A percentile compares a stretch with the other conserved stretches of the same genome.
Evolutionary conservation across 1,140 invertebrate genomes (phyloP).

Genomic region (Parasteatoda tepidariorum): DNA sequence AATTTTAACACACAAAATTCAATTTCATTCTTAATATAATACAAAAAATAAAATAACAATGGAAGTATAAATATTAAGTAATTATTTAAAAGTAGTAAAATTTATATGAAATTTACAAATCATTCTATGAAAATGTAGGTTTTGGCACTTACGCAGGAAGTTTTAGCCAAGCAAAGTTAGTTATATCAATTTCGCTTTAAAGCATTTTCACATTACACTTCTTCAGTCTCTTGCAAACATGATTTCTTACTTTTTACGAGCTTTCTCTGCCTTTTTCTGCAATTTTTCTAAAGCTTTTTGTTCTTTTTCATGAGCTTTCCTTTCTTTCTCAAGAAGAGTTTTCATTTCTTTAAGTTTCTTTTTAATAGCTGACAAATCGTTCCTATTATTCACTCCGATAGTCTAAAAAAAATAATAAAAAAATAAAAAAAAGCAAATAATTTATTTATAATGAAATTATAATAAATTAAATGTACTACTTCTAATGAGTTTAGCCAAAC

Average conservation of each 20-base stretch:
- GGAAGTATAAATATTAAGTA: slow-evolving; percentile 6
- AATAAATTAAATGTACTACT: background rate
- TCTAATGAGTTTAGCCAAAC: background rate
- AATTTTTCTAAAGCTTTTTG: slow-evolving; percentile 81
- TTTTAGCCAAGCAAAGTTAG: slow-evolving; percentile 6
- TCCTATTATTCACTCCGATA: slow-evolving; percentile 81
- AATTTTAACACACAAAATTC: slow-evolving; percentile 12
- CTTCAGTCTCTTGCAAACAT: too few relatives aligned
- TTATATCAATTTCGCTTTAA: background rate
- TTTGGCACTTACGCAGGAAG: slow-evolving; percentile 56
- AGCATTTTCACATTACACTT: too few relatives aligned
- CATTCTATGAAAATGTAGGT: slow-evolving; percentile 4
- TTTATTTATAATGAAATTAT: background rate
- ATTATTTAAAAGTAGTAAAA: background rate
- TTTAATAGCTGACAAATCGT: slow-evolving; percentile 82
- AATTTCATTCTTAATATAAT: background rate
- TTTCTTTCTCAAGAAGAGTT: slow-evolving; percentile 78
- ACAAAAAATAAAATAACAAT: slow-evolving; percentile 19
- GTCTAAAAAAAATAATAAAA: slow-evolving; percentile 8
- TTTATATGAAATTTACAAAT: slow-evolving; percentile 8
- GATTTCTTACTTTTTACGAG: slow-evolving; percentile 74
- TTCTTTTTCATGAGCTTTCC: slow-evolving; percentile 79
- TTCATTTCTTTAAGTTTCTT: slow-evolving; percentile 89
- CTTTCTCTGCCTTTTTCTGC: slow-evolving; percentile 83
- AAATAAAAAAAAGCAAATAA: background rate